Evolutionary conservation across 2,113 vertebrate genomes (phyloP), one percentile per base, ranked within the genome.

Genomic region (Carollia perspicillata): DNA sequence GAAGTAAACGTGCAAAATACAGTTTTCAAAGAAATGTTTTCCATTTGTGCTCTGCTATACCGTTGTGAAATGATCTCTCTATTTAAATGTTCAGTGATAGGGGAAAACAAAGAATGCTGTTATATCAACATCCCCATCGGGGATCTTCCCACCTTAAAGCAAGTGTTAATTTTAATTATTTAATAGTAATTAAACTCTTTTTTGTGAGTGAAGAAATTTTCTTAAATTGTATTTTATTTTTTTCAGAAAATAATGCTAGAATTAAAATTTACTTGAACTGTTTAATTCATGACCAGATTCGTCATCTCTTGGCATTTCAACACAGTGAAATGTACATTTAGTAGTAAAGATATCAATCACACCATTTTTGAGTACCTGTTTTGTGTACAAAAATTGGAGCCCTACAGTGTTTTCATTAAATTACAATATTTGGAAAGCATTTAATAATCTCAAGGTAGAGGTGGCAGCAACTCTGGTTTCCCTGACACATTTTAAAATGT

Each of bases 1-100:
- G 68, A 44, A 92, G 11, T 51, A 87, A 93, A 84, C 65, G 23
- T 49, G 79, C n/a, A n/a, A 97, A 90, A 84, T 92, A n/a, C 6
- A 22, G 35, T 44, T 30, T 5, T 94, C 49, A 4, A 22, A 75
- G 47, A 69, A 30, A 35, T 75, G 74, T 53, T 90, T 86, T 75
- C 23, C 0, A 33, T 18, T 79, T 13, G 75, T 68, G 33, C 16
- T 75, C 30, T 37, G 51, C 17, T 37, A 8, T 22, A 22, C 4
- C 13, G 55, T 22, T 44, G 4, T 7, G 55, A 74, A 60, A 53
- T 35, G 4, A 17, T 20, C 84, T 12, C 5, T 6, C 4, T 51
- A 13, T 69, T 84, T 84, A n/a, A 81, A 14, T 49, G 55, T 71
- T 75, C 28, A 84, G 1, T 49, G 53, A 71, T 0, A 65, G 6